Evolutionary conservation across 2,113 vertebrate genomes (phyloP).

Genomic region (Cochlearius cochlearius): DNA sequence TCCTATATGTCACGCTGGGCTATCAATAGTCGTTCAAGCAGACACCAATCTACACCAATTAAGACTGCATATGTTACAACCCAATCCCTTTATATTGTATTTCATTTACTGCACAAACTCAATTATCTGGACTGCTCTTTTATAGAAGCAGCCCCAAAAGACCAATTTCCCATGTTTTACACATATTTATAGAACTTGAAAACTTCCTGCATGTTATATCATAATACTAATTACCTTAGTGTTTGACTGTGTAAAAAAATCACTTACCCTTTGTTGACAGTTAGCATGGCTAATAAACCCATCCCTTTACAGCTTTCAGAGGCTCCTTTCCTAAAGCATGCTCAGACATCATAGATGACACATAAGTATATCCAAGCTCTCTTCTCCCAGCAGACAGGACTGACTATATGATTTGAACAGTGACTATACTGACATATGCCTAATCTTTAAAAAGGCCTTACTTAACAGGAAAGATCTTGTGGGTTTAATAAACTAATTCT

Average conservation of each 20-base stretch:
- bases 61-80: background rate
- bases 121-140: background rate
- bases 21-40: background rate
- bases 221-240: background rate
- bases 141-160: background rate
- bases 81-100: background rate
- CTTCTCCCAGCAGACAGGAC: background rate
- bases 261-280: background rate
- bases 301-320: background rate
- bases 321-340: background rate
- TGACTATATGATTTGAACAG: background rate
- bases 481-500: background rate
- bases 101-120: conserved; percentile 9
- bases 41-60: background rate
- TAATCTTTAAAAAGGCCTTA: background rate
- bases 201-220: background rate
- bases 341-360: background rate
- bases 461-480: background rate
- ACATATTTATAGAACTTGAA: background rate
- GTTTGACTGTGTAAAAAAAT: background rate
- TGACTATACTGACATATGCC: background rate
- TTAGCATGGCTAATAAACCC: background rate
- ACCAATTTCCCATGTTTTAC: background rate
- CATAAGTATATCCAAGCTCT: background rate
- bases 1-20: background rate